Evolutionary conservation across 2,797 vertebrate genomes (phyloP).

Genomic region (Protonibea diacanthus): DNA sequence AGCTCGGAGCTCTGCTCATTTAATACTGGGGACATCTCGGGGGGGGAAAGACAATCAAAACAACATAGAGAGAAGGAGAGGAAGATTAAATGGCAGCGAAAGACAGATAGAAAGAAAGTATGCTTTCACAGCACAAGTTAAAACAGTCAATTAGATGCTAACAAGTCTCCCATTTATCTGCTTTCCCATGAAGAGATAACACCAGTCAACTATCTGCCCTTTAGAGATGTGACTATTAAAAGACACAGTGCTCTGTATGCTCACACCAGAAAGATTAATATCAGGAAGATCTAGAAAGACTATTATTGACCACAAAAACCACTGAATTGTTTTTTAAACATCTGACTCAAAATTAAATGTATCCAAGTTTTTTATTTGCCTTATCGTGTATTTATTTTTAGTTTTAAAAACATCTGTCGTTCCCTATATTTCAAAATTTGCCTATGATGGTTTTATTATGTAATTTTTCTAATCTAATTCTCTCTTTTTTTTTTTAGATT

Average conservation of each 20-base stretch:
- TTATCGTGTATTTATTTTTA: background rate
- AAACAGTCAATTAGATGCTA: background rate
- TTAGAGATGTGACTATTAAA: background rate
- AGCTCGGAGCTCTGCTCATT: conserved; percentile 62
- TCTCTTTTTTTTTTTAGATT: background rate
- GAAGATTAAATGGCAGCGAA: conserved; percentile 22
- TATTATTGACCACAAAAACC: background rate
- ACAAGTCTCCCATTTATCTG: background rate
- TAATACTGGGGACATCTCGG: conserved; percentile 56
- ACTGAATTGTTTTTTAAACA: background rate
- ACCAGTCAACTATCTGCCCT: background rate
- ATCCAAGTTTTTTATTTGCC: background rate
- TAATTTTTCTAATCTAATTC: background rate
- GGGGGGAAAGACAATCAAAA: conserved; percentile 57
- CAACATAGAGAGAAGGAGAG: conserved; percentile 40
- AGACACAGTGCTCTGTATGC: background rate
- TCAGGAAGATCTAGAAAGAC: background rate
- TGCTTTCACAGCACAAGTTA: conserved; percentile 6
- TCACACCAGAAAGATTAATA: background rate
- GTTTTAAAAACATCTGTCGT: background rate
- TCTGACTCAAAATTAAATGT: background rate
- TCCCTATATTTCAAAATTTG: too few species aligned
- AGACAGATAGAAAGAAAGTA: conserved; percentile 11
- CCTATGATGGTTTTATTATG: background rate
- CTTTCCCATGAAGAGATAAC: background rate